A percentile compares a stretch with the other conserved stretches of the same genome.
Conservation (phyloP, 2,888 invertebrate genomes). For the Andrena hattorfiana region DNA sequence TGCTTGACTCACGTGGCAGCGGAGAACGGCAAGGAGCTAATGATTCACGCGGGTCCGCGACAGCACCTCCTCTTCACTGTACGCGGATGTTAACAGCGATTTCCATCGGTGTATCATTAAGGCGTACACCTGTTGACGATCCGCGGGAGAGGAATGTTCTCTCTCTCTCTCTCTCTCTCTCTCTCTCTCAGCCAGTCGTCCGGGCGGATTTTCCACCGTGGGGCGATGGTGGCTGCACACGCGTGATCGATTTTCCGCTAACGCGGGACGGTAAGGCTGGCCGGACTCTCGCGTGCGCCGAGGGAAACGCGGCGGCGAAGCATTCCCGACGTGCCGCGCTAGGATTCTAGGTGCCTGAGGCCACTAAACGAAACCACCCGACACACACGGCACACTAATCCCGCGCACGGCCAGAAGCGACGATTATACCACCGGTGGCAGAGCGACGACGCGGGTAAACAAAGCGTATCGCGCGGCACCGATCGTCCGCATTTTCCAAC, state of each 20-base stretch:
- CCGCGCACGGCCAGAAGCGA: conserved; percentile 12
- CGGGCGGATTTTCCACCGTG: conserved; percentile 45
- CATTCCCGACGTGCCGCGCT: background rate
- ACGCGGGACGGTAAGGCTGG: conserved; percentile 13
- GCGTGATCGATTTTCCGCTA: conserved; percentile 45
- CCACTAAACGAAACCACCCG: conserved; percentile 10
- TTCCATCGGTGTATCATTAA: conserved; percentile 63
- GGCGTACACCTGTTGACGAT: conserved; percentile 66
- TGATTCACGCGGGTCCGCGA: conserved; percentile 67
- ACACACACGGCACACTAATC: conserved; percentile 31
- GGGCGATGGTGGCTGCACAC: background rate
- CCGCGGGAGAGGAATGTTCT: conserved; percentile 39
- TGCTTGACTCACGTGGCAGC: conserved; percentile 69
- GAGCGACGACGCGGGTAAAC: conserved; percentile 41
- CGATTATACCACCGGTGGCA: conserved; percentile 20
- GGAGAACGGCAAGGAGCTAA: conserved; percentile 59
- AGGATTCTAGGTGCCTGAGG: background rate
- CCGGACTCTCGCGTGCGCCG: conserved; percentile 4
- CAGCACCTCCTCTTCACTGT: conserved; percentile 68
- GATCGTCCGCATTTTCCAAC: conserved; percentile 28
- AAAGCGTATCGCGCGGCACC: conserved; percentile 26
- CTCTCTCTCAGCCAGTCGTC: background rate
- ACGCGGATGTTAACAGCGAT: conserved; percentile 60
- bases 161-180: conserved; percentile 16
- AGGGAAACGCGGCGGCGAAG: background rate